Percentiles rank a stretch among this genome's conserved stretches.
These are phyloP conservation scores for Montipora sp. DNA, from an alignment of 64 coral and sea anemone species.

Conservation along the genomic window DNA sequence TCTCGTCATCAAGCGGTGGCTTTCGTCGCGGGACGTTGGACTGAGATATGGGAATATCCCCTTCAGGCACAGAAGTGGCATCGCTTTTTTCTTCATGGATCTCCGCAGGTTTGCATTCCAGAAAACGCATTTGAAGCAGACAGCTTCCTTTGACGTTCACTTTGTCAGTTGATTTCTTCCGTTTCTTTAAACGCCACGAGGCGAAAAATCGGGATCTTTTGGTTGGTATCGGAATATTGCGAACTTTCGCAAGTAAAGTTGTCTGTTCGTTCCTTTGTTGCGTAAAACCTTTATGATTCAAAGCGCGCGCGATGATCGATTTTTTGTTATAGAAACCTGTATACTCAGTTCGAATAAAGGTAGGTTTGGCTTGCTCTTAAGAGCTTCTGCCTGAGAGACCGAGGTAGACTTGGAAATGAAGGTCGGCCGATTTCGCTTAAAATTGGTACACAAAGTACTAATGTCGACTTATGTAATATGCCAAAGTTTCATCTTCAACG, in stretches of 20 bases:
- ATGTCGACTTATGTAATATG: too few relatives aligned
- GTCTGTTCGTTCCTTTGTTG: constrained; percentile 2
- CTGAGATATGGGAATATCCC: neutral
- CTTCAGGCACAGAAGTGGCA: neutral
- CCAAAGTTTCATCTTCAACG: too few relatives aligned
- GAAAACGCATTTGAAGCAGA: neutral
- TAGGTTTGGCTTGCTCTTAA: too few relatives aligned
- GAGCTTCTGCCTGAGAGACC: too few relatives aligned
- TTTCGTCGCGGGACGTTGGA: neutral
- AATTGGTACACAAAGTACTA: too few relatives aligned
- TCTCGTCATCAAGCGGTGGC: neutral
- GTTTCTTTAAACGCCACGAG: neutral
- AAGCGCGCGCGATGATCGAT: neutral
- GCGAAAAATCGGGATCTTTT: neutral
- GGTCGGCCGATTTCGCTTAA: too few relatives aligned
- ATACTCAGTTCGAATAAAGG: too few relatives aligned
- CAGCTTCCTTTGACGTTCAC: neutral
- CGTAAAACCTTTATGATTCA: constrained; percentile 13
- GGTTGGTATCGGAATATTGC: neutral
- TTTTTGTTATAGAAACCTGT: too few relatives aligned
- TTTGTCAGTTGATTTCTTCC: neutral
- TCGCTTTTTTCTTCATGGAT: neutral
- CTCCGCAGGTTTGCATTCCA: neutral
- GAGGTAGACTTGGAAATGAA: too few relatives aligned
- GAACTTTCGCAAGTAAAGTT: neutral